phyloP scores from a whole-genome alignment of 2,888 invertebrate species.

The Phorcus lineatus region DNA sequence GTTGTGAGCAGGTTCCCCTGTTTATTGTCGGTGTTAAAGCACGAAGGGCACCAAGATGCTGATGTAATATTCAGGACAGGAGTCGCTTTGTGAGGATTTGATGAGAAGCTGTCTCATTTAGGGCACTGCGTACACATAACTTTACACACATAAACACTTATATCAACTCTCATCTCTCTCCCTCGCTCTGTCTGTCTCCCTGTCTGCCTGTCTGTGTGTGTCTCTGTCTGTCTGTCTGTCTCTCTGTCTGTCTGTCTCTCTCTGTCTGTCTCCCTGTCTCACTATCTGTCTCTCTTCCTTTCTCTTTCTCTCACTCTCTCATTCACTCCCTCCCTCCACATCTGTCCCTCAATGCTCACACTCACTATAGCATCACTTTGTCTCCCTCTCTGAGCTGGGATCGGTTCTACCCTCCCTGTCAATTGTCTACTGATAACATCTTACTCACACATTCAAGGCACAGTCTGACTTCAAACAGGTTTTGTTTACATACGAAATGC shows the following conservation, averaged over 20 bases:
- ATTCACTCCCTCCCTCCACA: constrained; percentile 14
- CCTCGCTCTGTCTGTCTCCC: too few species aligned
- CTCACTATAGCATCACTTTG: too few species aligned
- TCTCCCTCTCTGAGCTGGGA: too few species aligned
- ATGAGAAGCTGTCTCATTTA: too few species aligned
- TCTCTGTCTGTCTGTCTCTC: not conserved
- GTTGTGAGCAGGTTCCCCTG: too few species aligned
- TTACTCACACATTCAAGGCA: not conserved
- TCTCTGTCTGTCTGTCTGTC: too few species aligned
- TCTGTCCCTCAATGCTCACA: not conserved
- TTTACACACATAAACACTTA: not conserved
- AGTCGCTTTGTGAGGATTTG: too few species aligned
- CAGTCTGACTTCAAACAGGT: not conserved
- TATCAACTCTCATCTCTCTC: not conserved
- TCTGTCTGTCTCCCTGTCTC: not conserved
- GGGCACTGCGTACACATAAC: too few species aligned
- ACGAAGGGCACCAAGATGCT: too few species aligned
- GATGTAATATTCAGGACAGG: too few species aligned
- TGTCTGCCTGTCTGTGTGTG: not conserved
- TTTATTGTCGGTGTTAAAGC: too few species aligned
- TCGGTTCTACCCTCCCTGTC: not conserved
- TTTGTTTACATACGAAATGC: not conserved
- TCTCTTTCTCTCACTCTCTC: not conserved
- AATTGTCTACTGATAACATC: not conserved
- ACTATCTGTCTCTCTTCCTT: constrained; percentile 2